Base-by-base conservation (phyloP, 2,797 vertebrate species). In the Pangasius macronema region DNA sequence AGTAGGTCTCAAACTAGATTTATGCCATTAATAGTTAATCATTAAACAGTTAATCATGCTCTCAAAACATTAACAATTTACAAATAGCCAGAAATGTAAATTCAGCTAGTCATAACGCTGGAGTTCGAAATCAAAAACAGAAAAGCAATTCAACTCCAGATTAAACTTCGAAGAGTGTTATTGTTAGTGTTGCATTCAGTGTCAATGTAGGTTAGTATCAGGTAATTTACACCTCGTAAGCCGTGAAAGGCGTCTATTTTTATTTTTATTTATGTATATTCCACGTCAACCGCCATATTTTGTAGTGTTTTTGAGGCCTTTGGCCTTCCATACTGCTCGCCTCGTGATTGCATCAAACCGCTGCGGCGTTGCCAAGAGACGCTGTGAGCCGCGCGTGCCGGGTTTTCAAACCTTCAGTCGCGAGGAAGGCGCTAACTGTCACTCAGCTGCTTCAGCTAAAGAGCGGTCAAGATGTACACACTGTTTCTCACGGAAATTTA, bases 291-390 rank as follows among this genome's bases (percentile, higher is more conserved):
- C 6, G 4, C 36, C 13, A 20, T 51, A 11, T 57, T 57, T 33
- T 27, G 22, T 0, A 3, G 36, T 42, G 36, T n/a, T 46, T 65
- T 4, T 82, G 59, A 49, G 24, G 0, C 36, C 5, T 82, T 63
- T 63, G 57, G 80, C 59, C 27, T 63, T 63, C 80, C 80, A 82
- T 18, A 82, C 2, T 7, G 2, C 1, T 93, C 93, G 85, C 91
- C 92, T 93, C 92, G 77, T 93, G 94, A 93, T 92, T 87, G 92
- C 93, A 91, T 88, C 89, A 94, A 57, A 94, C 92, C 89, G 90
- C 93, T 93, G 93, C 92, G 92, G 91, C 91, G 92, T 86, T 95
- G 94, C 94, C 94, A 94, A 94, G 93, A 95, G 95, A 94, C 93
- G 94, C 94, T 39, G 80, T 16, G 80, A 46, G 57, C 39, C 80